These are phyloP conservation scores for Cotesia typhae DNA, from an alignment of 1,140 invertebrate genomes.

Conservation along the genomic window DNA sequence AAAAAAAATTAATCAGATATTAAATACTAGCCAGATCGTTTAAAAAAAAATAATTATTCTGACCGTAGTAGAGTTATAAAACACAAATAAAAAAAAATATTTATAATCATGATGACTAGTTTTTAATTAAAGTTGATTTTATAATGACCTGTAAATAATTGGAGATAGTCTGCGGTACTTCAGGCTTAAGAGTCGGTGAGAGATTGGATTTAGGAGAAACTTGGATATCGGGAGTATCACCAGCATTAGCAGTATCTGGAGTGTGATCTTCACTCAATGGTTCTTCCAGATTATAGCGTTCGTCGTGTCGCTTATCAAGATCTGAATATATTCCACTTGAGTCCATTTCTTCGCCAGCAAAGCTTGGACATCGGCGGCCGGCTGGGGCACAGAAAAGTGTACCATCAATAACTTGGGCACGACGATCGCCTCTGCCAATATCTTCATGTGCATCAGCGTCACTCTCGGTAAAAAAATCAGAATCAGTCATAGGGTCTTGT, in stretches of 20 bases:
- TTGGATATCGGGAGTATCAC: constrained; percentile 54
- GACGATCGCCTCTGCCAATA: constrained; percentile 36
- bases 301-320: constrained; percentile 72
- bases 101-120: too few species aligned
- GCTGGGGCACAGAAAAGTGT: constrained; percentile 77
- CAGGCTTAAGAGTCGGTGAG: constrained; percentile 43
- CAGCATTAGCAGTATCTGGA: constrained; percentile 50
- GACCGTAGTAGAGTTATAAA: too few species aligned
- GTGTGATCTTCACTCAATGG: constrained; percentile 51
- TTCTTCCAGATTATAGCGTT: constrained; percentile 48
- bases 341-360: constrained; percentile 77
- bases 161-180: constrained; percentile 44
- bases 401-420: constrained; percentile 69
- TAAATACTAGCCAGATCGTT: too few species aligned
- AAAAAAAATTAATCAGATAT: too few species aligned
- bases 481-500: constrained; percentile 86
- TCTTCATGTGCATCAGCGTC: constrained; percentile 27
- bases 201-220: constrained; percentile 58
- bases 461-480: constrained; percentile 68
- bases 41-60: too few species aligned
- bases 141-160: constrained; percentile 48
- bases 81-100: too few species aligned
- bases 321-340: constrained; percentile 87
- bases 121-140: constrained; percentile 2
- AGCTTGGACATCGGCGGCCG: constrained; percentile 61